Base-by-base conservation (phyloP, 2,888 invertebrate species). In the Sericinus montela region DNA sequence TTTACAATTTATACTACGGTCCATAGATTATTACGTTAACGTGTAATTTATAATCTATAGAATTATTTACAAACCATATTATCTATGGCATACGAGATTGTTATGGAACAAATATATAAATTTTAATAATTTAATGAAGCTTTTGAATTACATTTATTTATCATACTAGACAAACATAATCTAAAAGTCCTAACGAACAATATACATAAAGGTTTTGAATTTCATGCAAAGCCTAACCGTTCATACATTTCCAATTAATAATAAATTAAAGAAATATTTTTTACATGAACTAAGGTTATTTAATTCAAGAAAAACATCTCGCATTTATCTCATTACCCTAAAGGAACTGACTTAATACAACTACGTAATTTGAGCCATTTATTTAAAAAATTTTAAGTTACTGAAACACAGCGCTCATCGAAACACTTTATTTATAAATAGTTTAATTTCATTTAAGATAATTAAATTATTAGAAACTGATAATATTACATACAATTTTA, bases 311-410 rank as follows among this genome's bases (percentile, higher is more conserved):
- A 11, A 28, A 38, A 19, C 19, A 8, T 39, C 15, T 42, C 19
- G 29, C 36, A 36, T 51, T 41, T 51, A 53, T 53, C 47, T 55
- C 55, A 52, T 69, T 74, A 78, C 55, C 62, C 81, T 84, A 84
- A 77, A 84, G 84, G 84, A 84, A 84, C 84, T 78, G 71, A 67
- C 72, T 74, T 78, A 78, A 66, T 75, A 69, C 55, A 68, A 63
- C 77, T 82, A 82, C 64, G 60, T 71, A 69, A 57, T 63, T 80
- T 79, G 80, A 81, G 80, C 80, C 78, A 60, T 58, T 53, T 37
- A 53, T 38, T 43, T 41, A 41, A 32, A 29, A 30, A 9, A 30
- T 30, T 16, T 37, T 6, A 38, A 23, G 38, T 14, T 45, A 49
- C 14, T 32, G 28, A 1, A 39, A 25, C 23, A 15, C 28, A 15